Percentiles rank a stretch among this genome's conserved stretches.
These are phyloP conservation scores for Nemapogon koenigi DNA, from an alignment of 2,888 invertebrate genomes.

Conservation along the genomic window DNA sequence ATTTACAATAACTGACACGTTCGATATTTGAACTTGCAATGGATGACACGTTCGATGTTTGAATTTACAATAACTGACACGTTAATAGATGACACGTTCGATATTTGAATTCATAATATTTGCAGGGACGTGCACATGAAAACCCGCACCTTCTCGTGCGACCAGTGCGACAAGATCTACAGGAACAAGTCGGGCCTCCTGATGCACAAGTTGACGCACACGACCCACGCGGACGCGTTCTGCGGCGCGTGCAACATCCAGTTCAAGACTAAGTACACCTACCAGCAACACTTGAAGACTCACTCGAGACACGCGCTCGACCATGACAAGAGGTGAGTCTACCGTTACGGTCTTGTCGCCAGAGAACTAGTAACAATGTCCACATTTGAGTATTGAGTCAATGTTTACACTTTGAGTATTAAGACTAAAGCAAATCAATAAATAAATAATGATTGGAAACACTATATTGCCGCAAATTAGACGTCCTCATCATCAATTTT, in stretches of 20 bases:
- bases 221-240: constrained; percentile 20
- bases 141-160: not conserved
- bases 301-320: constrained; percentile 30
- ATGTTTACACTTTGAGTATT: too few species aligned
- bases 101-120: too few species aligned
- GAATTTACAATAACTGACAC: too few species aligned
- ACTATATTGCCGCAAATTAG: too few species aligned
- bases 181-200: constrained; percentile 21
- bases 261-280: constrained; percentile 23
- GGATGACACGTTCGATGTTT: too few species aligned
- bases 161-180: constrained; percentile 1
- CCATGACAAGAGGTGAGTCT: constrained; percentile 26
- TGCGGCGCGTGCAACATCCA: constrained; percentile 22
- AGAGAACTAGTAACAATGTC: not conserved
- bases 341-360: not conserved
- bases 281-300: constrained; percentile 29
- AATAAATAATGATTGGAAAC: too few species aligned
- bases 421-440: too few species aligned
- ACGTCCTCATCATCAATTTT: too few species aligned
- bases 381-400: too few species aligned
- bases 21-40: too few species aligned
- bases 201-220: constrained; percentile 32
- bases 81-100: too few species aligned
- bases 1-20: too few species aligned
- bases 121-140: not conserved